These are phyloP conservation scores for Sycophila texana DNA, from an alignment of 2,888 invertebrate genomes.

Conservation along the genomic window DNA sequence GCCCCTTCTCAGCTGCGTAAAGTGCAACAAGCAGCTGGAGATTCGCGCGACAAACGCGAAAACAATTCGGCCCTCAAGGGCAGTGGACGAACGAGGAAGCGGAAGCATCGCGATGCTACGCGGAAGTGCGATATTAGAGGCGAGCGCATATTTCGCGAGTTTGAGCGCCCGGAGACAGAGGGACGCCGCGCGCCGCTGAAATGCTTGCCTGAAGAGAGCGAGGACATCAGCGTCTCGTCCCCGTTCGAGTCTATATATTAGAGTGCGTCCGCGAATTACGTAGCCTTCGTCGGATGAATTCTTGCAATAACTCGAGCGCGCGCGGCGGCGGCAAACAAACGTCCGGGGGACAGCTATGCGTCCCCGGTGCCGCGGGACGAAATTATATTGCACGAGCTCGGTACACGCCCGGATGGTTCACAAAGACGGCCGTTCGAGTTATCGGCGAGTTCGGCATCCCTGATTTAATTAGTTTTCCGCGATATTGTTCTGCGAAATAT, in stretches of 20 bases:
- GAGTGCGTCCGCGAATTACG: slow-evolving; percentile 28
- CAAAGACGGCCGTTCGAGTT: neutral
- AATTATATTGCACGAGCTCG: slow-evolving; percentile 23
- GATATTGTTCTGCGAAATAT: neutral
- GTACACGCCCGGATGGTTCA: neutral
- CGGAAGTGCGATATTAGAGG: neutral
- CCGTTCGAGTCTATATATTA: slow-evolving; percentile 4
- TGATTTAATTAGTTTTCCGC: no score
- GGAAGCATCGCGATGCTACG: neutral
- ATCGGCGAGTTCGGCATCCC: no score
- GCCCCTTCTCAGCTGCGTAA: no score
- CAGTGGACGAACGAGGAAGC: neutral
- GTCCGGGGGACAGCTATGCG: neutral
- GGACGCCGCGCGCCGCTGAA: neutral
- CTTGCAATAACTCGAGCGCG: slow-evolving; percentile 39
- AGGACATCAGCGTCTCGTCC: neutral
- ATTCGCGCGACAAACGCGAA: neutral
- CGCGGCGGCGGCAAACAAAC: neutral
- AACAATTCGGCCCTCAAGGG: neutral
- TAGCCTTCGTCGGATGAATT: slow-evolving; percentile 11
- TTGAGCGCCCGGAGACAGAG: neutral
- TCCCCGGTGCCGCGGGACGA: neutral
- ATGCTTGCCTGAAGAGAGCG: neutral
- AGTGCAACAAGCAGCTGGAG: no score
- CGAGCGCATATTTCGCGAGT: slow-evolving; percentile 28